Base-by-base conservation (phyloP, 1,140 invertebrate genomes). In the Eufriesea mexicana region DNA sequence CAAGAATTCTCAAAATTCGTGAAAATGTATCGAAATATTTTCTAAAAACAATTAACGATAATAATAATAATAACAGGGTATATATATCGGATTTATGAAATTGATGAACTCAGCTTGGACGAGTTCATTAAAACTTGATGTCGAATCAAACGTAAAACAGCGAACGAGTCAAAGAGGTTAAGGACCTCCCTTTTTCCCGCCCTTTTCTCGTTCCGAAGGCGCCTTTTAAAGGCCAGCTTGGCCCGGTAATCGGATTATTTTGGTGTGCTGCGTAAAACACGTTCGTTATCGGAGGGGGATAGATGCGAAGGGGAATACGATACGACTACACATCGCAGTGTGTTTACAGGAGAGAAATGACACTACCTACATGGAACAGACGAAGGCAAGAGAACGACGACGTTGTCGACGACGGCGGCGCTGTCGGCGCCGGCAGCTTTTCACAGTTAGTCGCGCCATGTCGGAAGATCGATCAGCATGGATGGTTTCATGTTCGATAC, bases 171-270 rank as follows among this genome's bases (percentile, higher is more conserved):
- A 25, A 45, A 64, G 55, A 71, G 74, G 83, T 85, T 82, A 83
- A 85, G 55, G 66, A 85, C 73, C 55, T 73, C 51, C 78, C n/a
- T 54, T 80, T 55, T 67, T 54, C 76, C 77, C 55, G 62, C 47
- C 74, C 23, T 66, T 72, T 67, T 51, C 66, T 42, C 45, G 51
- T 84, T 73, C 47, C 42, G 74, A 66, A 62, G 25, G 49, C 47
- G 83, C 55, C 66, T 83, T 82, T 84, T 64, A 67, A 71, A 64
- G 62, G 49, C 71, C 61, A 49, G 79, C 59, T 42, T 83, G 84
- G 72, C 64, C 64, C 51, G 61, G n/a, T 89, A 89, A 90, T 88
- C 88, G 79, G 88, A 90, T 89, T 90, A 90, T 90, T 90, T 90
- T 86, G 28, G 77, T 71, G 79, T 64, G 80, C 82, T 81, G 86